Evolutionary conservation across 30 jellyfish, hydroid and myxozoan genomes (phyloP).

Genomic region (Chrysaora quinquecirrha): DNA sequence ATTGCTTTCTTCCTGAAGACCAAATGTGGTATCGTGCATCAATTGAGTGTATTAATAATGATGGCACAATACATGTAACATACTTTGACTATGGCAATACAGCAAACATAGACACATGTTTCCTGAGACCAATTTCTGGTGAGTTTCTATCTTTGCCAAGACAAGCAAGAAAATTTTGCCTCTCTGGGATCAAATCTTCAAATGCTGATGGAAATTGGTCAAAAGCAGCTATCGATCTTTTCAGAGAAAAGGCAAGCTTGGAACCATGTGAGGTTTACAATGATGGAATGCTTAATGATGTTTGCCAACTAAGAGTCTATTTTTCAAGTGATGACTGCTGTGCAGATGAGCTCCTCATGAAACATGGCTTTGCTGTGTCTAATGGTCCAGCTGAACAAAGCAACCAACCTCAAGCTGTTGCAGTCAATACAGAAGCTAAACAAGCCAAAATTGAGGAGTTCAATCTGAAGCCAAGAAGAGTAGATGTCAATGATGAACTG

Average conservation of each 20-base stretch:
- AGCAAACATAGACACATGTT: conserved; percentile 48
- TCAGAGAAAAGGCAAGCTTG: conserved; percentile 30
- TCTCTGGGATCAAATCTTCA: conserved; percentile 44
- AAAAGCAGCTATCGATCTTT: conserved; percentile 43
- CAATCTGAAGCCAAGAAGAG: background rate
- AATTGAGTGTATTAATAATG: conserved; percentile 33
- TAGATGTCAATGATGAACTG: background rate
- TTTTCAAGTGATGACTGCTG: conserved; percentile 14
- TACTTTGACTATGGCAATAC: conserved; percentile 83
- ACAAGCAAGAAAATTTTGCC: conserved; percentile 74
- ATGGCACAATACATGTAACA: conserved; percentile 36
- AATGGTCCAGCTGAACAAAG: background rate
- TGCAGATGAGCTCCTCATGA: background rate
- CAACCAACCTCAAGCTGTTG: background rate
- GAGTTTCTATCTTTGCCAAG: conserved; percentile 51
- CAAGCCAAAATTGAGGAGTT: background rate
- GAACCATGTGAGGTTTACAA: conserved; percentile 16
- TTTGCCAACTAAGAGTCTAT: conserved; percentile 33
- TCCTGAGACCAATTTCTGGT: conserved; percentile 68
- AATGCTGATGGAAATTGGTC: conserved; percentile 69
- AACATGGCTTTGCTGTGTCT: background rate
- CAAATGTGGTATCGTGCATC: conserved; percentile 82
- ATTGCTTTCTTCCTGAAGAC: conserved; percentile 77
- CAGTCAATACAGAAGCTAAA: background rate
- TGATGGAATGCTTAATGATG: conserved; percentile 16